These are phyloP conservation scores for Palythoa caribaeorum DNA, from an alignment of 92 coral and sea anemone genomes.

Conservation along the genomic window DNA sequence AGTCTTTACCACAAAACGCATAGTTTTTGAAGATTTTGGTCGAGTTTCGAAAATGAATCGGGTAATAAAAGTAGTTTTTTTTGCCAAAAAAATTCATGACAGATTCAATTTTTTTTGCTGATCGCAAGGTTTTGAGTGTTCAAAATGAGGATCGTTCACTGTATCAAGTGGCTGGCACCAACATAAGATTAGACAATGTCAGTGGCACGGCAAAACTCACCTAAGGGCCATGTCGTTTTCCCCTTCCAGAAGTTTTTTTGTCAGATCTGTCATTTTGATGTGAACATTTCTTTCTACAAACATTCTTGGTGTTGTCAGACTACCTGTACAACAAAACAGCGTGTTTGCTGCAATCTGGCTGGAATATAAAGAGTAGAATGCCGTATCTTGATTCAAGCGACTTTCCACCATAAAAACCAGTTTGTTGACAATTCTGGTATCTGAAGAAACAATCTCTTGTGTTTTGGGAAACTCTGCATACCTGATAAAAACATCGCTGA, in stretches of 20 bases:
- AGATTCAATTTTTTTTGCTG: no score
- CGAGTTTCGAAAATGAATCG: no score
- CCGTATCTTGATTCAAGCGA: constrained; percentile 57
- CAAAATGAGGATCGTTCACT: no score
- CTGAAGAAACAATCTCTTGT: constrained; percentile 70
- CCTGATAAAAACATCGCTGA: constrained; percentile 32
- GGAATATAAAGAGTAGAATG: constrained; percentile 61
- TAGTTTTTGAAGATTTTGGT: no score
- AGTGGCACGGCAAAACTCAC: constrained; percentile 34
- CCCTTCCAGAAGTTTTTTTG: constrained; percentile 43
- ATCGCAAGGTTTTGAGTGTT: no score
- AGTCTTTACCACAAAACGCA: no score
- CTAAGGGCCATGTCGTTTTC: constrained; percentile 79
- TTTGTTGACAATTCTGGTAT: constrained; percentile 60
- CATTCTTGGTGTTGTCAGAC: constrained; percentile 67
- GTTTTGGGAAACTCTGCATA: constrained; percentile 85
- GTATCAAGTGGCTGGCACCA: not conserved
- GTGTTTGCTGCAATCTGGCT: constrained; percentile 92
- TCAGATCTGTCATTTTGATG: constrained; percentile 67
- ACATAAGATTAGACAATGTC: not conserved
- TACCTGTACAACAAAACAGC: constrained; percentile 82
- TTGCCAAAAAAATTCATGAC: no score
- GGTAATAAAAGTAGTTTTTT: no score
- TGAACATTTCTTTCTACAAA: constrained; percentile 75
- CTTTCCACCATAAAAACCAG: constrained; percentile 78